Evolutionary conservation across 2,113 vertebrate species (phyloP).

Genomic region (Oryzias curvinotus): DNA sequence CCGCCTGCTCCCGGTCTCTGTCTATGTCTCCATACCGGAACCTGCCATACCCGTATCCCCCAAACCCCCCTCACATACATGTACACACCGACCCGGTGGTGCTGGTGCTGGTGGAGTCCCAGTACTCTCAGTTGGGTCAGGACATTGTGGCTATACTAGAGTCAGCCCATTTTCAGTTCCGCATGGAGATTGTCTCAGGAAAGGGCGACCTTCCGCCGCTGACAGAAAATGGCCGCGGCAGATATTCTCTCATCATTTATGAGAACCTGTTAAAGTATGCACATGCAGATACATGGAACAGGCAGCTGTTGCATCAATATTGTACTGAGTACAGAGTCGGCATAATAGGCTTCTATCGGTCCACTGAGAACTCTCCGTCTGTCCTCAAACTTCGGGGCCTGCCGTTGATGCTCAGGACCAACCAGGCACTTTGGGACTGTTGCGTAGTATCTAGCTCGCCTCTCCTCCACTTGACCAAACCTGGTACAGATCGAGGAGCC

Average conservation of each 20-base stretch:
- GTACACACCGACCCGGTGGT: conserved; percentile 85
- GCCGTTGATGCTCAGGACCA: conserved; percentile 86
- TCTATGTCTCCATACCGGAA: conserved; percentile 83
- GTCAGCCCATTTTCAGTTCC: conserved; percentile 91
- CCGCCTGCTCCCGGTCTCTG: conserved; percentile 82
- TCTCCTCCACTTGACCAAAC: conserved; percentile 88
- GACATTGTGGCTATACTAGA: conserved; percentile 94
- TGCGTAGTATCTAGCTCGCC: conserved; percentile 87
- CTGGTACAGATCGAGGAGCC: conserved; percentile 83
- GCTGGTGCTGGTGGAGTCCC: conserved; percentile 94
- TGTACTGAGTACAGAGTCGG: conserved; percentile 94
- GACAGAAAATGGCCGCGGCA: conserved; percentile 87
- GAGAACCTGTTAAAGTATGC: conserved; percentile 95
- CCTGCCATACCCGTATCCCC: conserved; percentile 76
- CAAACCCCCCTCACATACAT: conserved; percentile 85
- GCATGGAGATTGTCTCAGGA: conserved; percentile 91
- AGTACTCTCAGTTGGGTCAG: conserved; percentile 96
- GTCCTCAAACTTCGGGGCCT: conserved; percentile 84
- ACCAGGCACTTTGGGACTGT: conserved; percentile 87
- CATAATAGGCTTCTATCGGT: conserved; percentile 94
- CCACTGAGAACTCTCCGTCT: conserved; percentile 89
- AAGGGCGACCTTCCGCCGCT: conserved; percentile 95
- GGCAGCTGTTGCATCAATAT: conserved; percentile 94
- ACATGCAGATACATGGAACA: conserved; percentile 92
- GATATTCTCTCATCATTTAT: conserved; percentile 89